Evolutionary conservation across 2,113 vertebrate genomes (phyloP).

Genomic region (Catagonus wagneri): DNA sequence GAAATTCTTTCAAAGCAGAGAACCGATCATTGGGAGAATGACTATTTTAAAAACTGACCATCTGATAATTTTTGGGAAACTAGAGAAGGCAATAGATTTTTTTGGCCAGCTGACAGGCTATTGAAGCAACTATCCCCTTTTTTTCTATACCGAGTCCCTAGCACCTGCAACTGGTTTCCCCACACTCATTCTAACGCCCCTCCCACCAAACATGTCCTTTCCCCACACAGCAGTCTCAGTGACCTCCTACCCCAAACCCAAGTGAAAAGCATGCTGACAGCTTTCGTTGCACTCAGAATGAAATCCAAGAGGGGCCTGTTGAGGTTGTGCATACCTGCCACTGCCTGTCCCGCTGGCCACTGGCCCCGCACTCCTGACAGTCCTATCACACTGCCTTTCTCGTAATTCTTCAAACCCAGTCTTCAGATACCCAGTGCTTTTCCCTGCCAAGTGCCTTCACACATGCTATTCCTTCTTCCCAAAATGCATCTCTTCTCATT

Average conservation of each 20-base stretch:
- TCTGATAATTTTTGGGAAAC: not conserved
- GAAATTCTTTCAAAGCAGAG: too few species aligned
- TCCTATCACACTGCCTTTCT: not conserved
- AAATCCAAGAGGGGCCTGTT: not conserved
- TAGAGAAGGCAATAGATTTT: not conserved
- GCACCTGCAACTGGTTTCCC: not conserved
- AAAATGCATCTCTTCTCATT: not conserved
- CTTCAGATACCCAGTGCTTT: not conserved
- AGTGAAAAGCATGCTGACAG: not conserved
- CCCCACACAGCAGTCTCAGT: not conserved
- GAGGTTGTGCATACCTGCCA: not conserved
- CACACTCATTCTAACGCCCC: not conserved
- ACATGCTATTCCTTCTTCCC: not conserved
- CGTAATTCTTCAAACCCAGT: not conserved
- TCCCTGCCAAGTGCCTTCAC: not conserved
- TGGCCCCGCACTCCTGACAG: rapidly evolving
- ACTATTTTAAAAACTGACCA: not conserved
- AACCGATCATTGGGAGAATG: not conserved
- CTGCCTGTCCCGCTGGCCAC: not conserved
- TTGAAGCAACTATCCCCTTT: not conserved
- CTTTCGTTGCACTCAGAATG: not conserved
- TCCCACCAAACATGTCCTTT: not conserved
- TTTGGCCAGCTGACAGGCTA: not conserved
- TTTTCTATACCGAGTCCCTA: not conserved
- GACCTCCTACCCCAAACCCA: not conserved